A percentile compares a stretch with the other conserved stretches of the same genome.
Evolutionary conservation across 2,113 vertebrate genomes (phyloP).

Genomic region (Eudyptes chrysolophus): DNA sequence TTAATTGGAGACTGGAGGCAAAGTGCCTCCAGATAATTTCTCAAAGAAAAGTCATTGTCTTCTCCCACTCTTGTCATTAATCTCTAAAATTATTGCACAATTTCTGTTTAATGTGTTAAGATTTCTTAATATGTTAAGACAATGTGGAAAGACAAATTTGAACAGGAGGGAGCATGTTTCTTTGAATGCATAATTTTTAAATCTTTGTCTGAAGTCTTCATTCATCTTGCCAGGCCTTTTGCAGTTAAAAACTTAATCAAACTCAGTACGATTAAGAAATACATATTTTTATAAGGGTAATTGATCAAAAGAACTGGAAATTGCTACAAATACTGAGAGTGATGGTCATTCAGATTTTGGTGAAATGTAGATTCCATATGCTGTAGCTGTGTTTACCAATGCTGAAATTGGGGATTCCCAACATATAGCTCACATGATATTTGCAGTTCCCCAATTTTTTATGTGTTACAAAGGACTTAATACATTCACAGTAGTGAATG

Average conservation of each 20-base stretch:
- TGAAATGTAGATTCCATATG: not conserved
- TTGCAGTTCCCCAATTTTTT: not conserved
- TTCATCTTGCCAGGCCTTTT: conserved; percentile 28
- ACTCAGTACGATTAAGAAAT: not conserved
- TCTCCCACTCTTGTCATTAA: conserved; percentile 64
- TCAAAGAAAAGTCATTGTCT: conserved; percentile 66
- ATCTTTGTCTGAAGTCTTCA: conserved; percentile 38
- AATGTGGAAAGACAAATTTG: conserved; percentile 64
- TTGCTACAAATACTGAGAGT: not conserved
- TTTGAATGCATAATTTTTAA: conserved; percentile 47
- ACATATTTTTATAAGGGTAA: not conserved
- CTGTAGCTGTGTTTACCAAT: not conserved
- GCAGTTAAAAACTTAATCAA: conserved; percentile 25
- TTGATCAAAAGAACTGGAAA: conserved; percentile 4
- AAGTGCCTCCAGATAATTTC: conserved; percentile 66
- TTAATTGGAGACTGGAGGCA: conserved; percentile 62
- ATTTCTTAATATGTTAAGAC: conserved; percentile 65
- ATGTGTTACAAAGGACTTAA: not conserved
- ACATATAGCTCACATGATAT: not conserved
- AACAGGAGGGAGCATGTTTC: conserved; percentile 65
- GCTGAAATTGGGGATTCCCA: not conserved
- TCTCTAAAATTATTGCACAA: conserved; percentile 68
- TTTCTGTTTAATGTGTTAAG: conserved; percentile 64
- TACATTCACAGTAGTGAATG: not conserved
- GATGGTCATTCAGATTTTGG: not conserved